A percentile compares a stretch with the other conserved stretches of the same genome.
These are phyloP conservation scores for Drosophila stalkeri DNA, from an alignment of 2,888 invertebrate genomes.

Conservation along the genomic window DNA sequence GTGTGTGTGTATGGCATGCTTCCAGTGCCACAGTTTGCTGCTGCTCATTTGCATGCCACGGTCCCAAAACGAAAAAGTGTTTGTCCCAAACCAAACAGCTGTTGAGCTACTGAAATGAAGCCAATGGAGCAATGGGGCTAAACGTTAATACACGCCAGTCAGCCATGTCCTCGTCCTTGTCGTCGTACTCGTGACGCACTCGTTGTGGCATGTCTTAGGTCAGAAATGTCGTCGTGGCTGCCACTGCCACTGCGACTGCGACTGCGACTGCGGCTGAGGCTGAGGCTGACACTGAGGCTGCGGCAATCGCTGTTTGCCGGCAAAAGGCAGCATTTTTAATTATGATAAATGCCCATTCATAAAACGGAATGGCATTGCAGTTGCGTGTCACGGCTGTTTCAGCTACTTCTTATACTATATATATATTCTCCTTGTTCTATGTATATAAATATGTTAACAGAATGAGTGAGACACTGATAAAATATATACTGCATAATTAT, in stretches of 20 bases:
- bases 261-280: slow-evolving; percentile 3
- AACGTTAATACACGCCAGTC: slow-evolving; percentile 51
- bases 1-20: slow-evolving; percentile 10
- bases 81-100: slow-evolving; percentile 72
- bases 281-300: slow-evolving; percentile 7
- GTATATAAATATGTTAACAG: slow-evolving; percentile 8
- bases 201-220: slow-evolving; percentile 79
- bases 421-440: not conserved
- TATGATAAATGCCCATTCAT: slow-evolving; percentile 81
- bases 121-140: slow-evolving; percentile 57
- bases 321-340: slow-evolving; percentile 74
- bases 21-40: slow-evolving; percentile 73
- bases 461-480: slow-evolving; percentile 22
- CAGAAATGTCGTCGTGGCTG: slow-evolving; percentile 60
- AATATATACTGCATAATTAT: slow-evolving; percentile 61
- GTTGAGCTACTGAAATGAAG: slow-evolving; percentile 55
- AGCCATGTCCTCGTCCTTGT: slow-evolving; percentile 38
- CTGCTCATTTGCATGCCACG: slow-evolving; percentile 47
- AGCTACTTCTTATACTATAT: slow-evolving; percentile 3
- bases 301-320: slow-evolving; percentile 45
- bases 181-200: slow-evolving; percentile 60
- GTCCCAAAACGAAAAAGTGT: slow-evolving; percentile 37
- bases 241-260: slow-evolving; percentile 6
- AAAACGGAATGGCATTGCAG: slow-evolving; percentile 69
- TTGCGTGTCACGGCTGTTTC: slow-evolving; percentile 58